phyloP scores from a whole-genome alignment of 2,113 vertebrate genomes.

The Phasianus colchicus region DNA sequence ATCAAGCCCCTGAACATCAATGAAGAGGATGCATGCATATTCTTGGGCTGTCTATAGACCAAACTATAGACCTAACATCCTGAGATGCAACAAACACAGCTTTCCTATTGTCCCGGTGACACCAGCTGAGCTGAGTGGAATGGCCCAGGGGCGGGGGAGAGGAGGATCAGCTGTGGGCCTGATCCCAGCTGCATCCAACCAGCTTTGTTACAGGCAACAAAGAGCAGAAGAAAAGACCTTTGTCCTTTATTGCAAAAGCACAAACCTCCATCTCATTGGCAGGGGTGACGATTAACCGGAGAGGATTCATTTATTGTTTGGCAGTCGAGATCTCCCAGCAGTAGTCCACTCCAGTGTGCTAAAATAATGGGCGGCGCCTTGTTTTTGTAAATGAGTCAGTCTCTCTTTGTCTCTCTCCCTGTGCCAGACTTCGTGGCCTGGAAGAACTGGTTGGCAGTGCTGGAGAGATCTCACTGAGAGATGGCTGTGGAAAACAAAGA shows the following conservation, averaged over 20 bases:
- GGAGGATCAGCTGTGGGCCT: constrained; percentile 69
- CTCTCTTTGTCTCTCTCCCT: constrained; percentile 7
- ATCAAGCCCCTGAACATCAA: background rate
- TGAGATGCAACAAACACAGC: background rate
- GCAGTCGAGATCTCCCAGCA: constrained; percentile 31
- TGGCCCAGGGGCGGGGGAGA: constrained; percentile 4
- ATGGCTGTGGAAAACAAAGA: background rate
- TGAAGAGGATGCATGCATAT: background rate
- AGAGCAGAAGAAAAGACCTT: constrained; percentile 68
- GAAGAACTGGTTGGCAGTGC: background rate
- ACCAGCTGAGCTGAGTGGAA: constrained; percentile 67
- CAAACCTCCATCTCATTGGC: constrained; percentile 40
- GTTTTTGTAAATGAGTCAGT: constrained; percentile 17
- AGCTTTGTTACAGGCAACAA: constrained; percentile 70
- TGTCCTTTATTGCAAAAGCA: constrained; percentile 53
- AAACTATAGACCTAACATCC: background rate
- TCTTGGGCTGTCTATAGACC: background rate
- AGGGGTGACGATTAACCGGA: constrained; percentile 52
- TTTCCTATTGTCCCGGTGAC: constrained; percentile 20
- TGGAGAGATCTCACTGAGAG: background rate
- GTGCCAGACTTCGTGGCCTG: background rate
- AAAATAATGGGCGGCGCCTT: background rate
- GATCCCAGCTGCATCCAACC: constrained; percentile 73
- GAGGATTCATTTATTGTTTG: constrained; percentile 54
- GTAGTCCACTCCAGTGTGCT: background rate